Conservation (phyloP, 2,113 vertebrate genomes). For the Otolemur garnettii region DNA sequence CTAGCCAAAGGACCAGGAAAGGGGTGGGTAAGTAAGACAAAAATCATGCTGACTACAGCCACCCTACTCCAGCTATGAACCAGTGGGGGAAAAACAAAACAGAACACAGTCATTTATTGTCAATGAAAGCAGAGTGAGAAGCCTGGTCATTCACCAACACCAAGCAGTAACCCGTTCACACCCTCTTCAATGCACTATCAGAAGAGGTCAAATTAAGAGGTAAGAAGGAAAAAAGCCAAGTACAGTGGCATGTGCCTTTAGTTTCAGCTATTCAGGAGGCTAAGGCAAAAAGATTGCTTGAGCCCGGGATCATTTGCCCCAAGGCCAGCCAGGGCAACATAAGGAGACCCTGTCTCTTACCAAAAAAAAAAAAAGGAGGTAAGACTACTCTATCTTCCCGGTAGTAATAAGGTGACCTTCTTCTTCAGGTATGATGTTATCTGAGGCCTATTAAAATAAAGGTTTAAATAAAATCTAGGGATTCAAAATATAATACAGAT, state of each 20-base stretch:
- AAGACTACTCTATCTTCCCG: not conserved
- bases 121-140: not conserved
- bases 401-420: not conserved
- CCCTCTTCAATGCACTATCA: not conserved
- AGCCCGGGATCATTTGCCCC: too few species aligned
- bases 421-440: not conserved
- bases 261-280: too few species aligned
- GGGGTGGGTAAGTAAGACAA: not conserved
- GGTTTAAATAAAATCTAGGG: not conserved
- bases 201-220: not conserved
- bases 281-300: too few species aligned
- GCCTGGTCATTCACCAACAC: not conserved
- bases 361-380: not conserved
- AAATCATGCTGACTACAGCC: not conserved
- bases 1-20: not conserved
- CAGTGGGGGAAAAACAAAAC: not conserved
- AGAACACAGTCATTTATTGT: not conserved
- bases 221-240: not conserved
- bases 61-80: not conserved
- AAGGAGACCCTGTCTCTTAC: too few species aligned
- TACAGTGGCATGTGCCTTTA: too few species aligned
- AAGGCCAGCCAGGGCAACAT: too few species aligned
- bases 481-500: not conserved
- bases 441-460: not conserved
- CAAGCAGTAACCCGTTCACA: not conserved